Base-by-base conservation (phyloP, 1,140 invertebrate genomes). In the Geopemphigus sp. region DNA sequence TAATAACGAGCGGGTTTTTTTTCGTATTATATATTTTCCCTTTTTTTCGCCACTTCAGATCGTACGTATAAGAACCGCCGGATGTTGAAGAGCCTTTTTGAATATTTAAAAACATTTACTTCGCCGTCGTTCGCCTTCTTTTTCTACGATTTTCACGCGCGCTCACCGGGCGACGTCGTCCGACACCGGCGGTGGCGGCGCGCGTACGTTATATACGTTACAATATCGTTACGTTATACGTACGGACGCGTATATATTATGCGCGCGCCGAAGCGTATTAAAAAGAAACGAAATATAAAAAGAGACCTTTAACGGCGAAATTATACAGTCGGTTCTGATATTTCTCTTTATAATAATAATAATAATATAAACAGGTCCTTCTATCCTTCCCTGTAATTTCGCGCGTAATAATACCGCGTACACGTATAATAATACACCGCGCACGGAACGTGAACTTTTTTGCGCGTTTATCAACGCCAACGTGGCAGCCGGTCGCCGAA, bases 61-160 rank as follows among this genome's bases (percentile, higher is more conserved):
- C 24, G 5, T 61, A 45, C 11, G 11, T 45, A 45, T 45, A 45
- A 22, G 14, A 29, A 22, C 15, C 59, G 24, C 59, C 59, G 14
- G 59, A 1, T 15, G 59, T 17, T 29, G 5, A 64, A 64, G 61
- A 32, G 29, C 6, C n/a, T 64, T 39, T 64, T n/a, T 64, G 19
- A 64, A 64, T 64, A 64, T 32, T 64, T 64, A 64, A 64, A 64
- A 64, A 64, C 15, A 64, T 64, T 64, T 64, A 39, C 19, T 32
- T 11, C n/a, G 61, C 32, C 61, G 29, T 32, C 29, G 39, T 45
- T 45, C 12, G 12, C 47, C 14, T 50, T 50, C 14, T 50, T 50
- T 50, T 6, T 50, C 11, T 12, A 1, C 11, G 1, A 8, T 50
- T 50, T 50, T 50, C n/a, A 63, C 19, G n/a, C 57, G 8, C 8